A percentile compares a stretch with the other conserved stretches of the same genome.
phyloP scores from a whole-genome alignment of 1,140 invertebrate genomes.

The Scaptomyza hsui region DNA sequence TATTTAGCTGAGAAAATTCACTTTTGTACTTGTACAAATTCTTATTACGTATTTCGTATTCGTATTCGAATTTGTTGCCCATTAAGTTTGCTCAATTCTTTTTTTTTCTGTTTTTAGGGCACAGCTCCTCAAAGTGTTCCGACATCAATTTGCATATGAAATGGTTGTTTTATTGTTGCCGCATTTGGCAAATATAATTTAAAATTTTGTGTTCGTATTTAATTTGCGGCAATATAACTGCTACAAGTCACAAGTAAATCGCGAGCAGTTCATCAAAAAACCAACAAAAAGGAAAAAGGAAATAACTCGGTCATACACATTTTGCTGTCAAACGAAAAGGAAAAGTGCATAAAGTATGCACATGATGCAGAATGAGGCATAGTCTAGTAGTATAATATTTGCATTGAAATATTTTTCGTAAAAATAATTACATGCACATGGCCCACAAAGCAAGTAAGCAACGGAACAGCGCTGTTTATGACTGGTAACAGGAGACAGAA shows the following conservation, averaged over 20 bases:
- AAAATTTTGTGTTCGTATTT: slow-evolving; percentile 64
- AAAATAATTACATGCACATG: slow-evolving; percentile 81
- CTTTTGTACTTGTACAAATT: slow-evolving; percentile 32
- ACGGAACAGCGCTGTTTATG: slow-evolving; percentile 62
- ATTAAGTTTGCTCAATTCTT: slow-evolving; percentile 74
- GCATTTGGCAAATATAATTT: slow-evolving; percentile 69
- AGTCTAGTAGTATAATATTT: slow-evolving; percentile 56
- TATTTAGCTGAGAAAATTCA: slow-evolving; percentile 63
- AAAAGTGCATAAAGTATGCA: slow-evolving; percentile 76
- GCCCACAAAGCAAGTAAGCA: slow-evolving; percentile 34
- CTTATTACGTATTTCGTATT: slow-evolving; percentile 32
- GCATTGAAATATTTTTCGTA: slow-evolving; percentile 74
- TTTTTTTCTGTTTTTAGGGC: slow-evolving; percentile 38
- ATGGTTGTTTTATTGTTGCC: slow-evolving; percentile 54
- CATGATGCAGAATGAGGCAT: slow-evolving; percentile 51
- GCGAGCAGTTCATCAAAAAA: slow-evolving; percentile 34
- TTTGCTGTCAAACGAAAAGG: slow-evolving; percentile 71
- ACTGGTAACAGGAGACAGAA: slow-evolving; percentile 68
- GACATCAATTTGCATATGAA: slow-evolving; percentile 74
- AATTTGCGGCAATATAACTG: slow-evolving; percentile 59
- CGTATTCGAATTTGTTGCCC: slow-evolving; percentile 75
- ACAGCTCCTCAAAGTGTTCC: slow-evolving; percentile 14
- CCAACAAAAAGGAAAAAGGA: slow-evolving; percentile 27
- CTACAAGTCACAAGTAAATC: slow-evolving; percentile 50
- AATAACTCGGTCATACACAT: slow-evolving; percentile 69